Evolutionary conservation across 2,113 vertebrate genomes (phyloP).

Genomic region (Aptenodytes patagonicus): DNA sequence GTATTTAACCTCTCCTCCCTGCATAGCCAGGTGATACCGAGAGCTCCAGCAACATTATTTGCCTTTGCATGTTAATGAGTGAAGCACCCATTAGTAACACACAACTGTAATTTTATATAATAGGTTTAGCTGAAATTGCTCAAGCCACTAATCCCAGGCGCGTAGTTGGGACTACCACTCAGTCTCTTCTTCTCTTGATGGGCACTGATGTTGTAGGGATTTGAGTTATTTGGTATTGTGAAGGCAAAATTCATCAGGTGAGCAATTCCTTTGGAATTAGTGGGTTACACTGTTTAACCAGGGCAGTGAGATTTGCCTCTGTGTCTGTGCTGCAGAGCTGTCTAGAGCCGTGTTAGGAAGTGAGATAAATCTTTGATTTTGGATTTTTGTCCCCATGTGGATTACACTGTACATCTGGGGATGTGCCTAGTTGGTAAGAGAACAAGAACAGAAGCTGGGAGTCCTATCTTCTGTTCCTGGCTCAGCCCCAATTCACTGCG

Average conservation of each 20-base stretch:
- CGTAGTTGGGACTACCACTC: background rate
- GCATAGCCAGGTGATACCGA: background rate
- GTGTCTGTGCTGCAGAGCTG: background rate
- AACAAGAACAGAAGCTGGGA: background rate
- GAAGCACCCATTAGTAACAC: background rate
- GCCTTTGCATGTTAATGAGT: background rate
- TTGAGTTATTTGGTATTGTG: background rate
- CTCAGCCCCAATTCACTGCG: slow-evolving; percentile 3
- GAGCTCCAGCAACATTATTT: background rate
- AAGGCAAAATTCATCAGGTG: background rate
- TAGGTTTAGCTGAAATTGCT: background rate
- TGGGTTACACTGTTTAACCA: background rate
- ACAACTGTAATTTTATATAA: background rate
- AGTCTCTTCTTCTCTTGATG: background rate
- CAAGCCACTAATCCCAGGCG: background rate
- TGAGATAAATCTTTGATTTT: slow-evolving; percentile 26
- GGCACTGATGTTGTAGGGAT: background rate
- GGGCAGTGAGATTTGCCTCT: background rate
- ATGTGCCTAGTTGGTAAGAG: background rate
- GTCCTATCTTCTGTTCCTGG: slow-evolving; percentile 39
- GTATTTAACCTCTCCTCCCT: slow-evolving; percentile 44
- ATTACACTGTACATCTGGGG: background rate
- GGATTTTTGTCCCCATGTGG: background rate
- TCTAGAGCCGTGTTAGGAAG: background rate
- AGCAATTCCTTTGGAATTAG: background rate